phyloP scores from a whole-genome alignment of 1,140 invertebrate species.

The Drosophila athabasca region DNA sequence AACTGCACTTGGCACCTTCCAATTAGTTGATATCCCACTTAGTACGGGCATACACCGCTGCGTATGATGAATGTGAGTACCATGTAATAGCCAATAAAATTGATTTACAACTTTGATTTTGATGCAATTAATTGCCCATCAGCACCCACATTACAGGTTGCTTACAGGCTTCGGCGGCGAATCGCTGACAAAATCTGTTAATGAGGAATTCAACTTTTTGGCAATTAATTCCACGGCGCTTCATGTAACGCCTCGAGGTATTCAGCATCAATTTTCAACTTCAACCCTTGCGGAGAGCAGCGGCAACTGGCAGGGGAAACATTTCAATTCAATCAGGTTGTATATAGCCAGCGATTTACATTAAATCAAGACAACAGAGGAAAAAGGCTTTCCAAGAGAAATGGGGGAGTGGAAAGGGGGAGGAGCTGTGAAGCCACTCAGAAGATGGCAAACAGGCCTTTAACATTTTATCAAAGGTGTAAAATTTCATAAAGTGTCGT shows the following conservation, averaged over 20 bases:
- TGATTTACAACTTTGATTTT: conserved; percentile 49
- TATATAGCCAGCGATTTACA: conserved; percentile 30
- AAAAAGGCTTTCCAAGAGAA: too few species aligned
- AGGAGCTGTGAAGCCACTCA: conserved; percentile 36
- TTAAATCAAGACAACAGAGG: conserved; percentile 48
- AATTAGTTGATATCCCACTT: conserved; percentile 8
- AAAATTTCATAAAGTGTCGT: conserved; percentile 73
- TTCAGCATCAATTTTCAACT: conserved; percentile 61
- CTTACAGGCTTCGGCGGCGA: too few species aligned
- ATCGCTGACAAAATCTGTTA: conserved; percentile 15
- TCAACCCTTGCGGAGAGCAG: neutral
- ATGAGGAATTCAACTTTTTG: conserved; percentile 60
- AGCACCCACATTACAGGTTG: neutral
- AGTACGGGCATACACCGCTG: conserved; percentile 36
- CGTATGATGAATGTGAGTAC: conserved; percentile 60
- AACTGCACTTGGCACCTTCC: neutral
- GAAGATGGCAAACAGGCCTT: conserved; percentile 66
- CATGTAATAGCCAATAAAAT: conserved; percentile 27
- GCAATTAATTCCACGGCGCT: conserved; percentile 62
- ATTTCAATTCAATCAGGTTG: conserved; percentile 63
- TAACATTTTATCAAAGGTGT: conserved; percentile 79
- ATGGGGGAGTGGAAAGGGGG: neutral
- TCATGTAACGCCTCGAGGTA: conserved; percentile 40
- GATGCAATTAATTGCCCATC: conserved; percentile 40
- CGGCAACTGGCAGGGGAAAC: neutral